Conservation (phyloP, 2,797 vertebrate genomes). For the Bovichtus diacanthus region DNA sequence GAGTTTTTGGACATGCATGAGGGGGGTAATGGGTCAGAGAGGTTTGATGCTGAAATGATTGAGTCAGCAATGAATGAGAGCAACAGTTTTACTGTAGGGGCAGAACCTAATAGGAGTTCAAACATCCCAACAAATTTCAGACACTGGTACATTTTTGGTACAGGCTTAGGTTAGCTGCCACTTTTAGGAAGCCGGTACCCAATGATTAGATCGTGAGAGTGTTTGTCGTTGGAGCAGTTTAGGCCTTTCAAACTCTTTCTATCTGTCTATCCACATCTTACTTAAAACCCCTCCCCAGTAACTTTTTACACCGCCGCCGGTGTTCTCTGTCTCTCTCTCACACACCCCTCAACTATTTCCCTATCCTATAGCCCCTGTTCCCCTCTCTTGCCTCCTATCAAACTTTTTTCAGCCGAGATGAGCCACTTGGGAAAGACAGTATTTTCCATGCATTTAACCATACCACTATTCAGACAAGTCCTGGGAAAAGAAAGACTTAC, state of each 20-base stretch:
- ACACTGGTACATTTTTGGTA: background rate
- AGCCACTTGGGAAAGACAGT: slow-evolving; percentile 71
- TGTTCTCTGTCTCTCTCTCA: slow-evolving; percentile 23
- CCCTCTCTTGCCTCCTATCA: slow-evolving; percentile 64
- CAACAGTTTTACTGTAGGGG: slow-evolving; percentile 55
- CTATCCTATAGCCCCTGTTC: slow-evolving; percentile 53
- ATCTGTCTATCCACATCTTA: slow-evolving; percentile 48
- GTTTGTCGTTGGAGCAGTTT: slow-evolving; percentile 27
- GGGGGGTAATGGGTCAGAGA: slow-evolving; percentile 41
- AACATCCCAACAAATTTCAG: slow-evolving; percentile 55
- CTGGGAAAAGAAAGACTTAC: slow-evolving; percentile 46
- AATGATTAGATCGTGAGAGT: slow-evolving; percentile 5
- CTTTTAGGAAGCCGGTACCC: slow-evolving; percentile 6
- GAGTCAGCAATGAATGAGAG: slow-evolving; percentile 59
- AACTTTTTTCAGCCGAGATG: slow-evolving; percentile 64
- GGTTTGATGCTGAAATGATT: slow-evolving; percentile 60
- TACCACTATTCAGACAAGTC: slow-evolving; percentile 63
- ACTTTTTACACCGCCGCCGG: slow-evolving; percentile 40
- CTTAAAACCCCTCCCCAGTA: slow-evolving; percentile 52
- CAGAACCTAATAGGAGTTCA: slow-evolving; percentile 68
- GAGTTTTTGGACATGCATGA: slow-evolving; percentile 71
- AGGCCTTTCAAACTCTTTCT: slow-evolving; percentile 11
- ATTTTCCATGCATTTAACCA: slow-evolving; percentile 78
- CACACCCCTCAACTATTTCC: slow-evolving; percentile 60
- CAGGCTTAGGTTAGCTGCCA: slow-evolving; percentile 21